Evolutionary conservation across 2,797 vertebrate genomes (phyloP).

Genomic region (Anolis apletophallus): DNA sequence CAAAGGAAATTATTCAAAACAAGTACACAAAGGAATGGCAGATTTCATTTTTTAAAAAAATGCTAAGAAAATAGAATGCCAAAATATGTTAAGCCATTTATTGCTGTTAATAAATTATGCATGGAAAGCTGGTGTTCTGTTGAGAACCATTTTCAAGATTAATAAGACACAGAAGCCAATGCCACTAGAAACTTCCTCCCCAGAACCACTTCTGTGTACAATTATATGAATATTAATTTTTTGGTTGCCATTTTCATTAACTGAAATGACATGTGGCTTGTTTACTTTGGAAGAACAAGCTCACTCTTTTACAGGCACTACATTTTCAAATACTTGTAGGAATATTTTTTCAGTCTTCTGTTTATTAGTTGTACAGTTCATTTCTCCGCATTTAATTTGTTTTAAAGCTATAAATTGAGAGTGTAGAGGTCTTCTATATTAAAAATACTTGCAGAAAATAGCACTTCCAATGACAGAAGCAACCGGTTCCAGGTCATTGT

Average conservation of each 20-base stretch:
- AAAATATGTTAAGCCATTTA: not conserved
- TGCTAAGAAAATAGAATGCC: constrained; percentile 43
- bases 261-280: constrained; percentile 14
- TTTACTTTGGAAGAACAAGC: constrained; percentile 8
- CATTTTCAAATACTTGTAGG: constrained; percentile 17
- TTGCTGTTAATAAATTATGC: constrained; percentile 46
- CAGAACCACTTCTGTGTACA: constrained; percentile 41
- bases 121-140: constrained; percentile 37
- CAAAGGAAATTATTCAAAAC: not conserved
- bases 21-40: not conserved
- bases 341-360: not conserved
- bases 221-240: constrained; percentile 45
- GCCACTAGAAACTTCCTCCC: constrained; percentile 7
- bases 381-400: not conserved
- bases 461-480: not conserved
- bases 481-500: not conserved
- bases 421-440: not conserved
- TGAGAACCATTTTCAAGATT: constrained; percentile 50
- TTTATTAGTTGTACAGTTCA: not conserved
- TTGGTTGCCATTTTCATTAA: constrained; percentile 24
- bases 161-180: constrained; percentile 45
- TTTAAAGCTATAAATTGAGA: not conserved
- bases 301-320: not conserved
- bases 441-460: not conserved
- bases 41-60: not conserved